A percentile compares a stretch with the other conserved stretches of the same genome.
Evolutionary conservation across 2,113 vertebrate genomes (phyloP).

Genomic region (Microcebus tavaratra): DNA sequence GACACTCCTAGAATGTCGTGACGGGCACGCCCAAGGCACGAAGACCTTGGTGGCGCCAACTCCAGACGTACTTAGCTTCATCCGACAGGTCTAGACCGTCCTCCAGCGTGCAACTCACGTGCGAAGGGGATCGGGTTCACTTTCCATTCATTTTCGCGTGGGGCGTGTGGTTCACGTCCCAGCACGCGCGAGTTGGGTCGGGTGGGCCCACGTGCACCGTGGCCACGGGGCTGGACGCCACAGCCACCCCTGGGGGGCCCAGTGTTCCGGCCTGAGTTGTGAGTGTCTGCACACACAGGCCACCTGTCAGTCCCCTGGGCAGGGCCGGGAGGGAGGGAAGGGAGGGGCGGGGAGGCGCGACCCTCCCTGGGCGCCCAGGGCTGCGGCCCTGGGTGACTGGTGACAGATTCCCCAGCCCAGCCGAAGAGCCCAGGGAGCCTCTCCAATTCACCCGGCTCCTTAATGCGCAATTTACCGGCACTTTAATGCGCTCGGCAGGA

Average conservation of each 20-base stretch:
- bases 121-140: neutral
- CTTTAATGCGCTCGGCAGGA: conserved; percentile 85
- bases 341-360: neutral
- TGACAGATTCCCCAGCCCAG: conserved; percentile 85
- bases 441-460: conserved; percentile 83
- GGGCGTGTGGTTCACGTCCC: neutral
- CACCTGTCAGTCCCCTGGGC: neutral
- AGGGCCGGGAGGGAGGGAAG: neutral
- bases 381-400: conserved; percentile 80
- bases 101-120: neutral
- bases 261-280: neutral
- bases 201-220: neutral
- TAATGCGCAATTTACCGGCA: conserved; percentile 88
- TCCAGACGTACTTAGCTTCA: neutral
- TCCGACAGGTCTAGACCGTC: neutral
- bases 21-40: neutral
- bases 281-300: too few relatives aligned
- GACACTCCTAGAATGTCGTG: neutral
- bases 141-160: neutral
- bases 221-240: neutral
- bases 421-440: conserved; percentile 78
- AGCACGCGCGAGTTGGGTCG: neutral
- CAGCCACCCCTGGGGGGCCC: too few relatives aligned
- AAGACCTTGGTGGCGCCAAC: neutral
- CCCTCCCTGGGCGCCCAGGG: neutral